Evolutionary conservation across 2,888 invertebrate species (phyloP), one percentile per base, ranked within the genome.

Genomic region (Drosophila eohydei): DNA sequence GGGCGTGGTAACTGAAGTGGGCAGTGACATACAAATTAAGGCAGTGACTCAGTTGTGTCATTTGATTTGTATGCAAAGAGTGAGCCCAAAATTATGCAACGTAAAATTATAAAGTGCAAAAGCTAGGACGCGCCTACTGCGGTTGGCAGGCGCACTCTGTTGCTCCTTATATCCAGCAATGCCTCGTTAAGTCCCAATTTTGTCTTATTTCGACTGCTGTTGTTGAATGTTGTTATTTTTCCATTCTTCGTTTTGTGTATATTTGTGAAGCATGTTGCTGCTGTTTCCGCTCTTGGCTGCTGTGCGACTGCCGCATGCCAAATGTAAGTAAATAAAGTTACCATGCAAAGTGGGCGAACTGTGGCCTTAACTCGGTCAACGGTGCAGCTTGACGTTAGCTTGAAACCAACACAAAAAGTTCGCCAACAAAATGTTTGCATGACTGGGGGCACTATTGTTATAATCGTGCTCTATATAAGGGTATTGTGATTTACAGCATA

Each of bases 311-410:
- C 26, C 50, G 36, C 51, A 57, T 70, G 58, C 41, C 66, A 67
- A 75, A 61, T 40, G 54, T 81, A 71, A 82, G 43, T 78, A 74
- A 78, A 86, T 71, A 83, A 78, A 78, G 75, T 80, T 71, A 2
- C 16, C 43, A 50, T 54, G 50, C 21, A 61, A 65, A 80, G 70
- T 67, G 72, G 48, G 44, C 67, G 61, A 68, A 56, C 46, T 44
- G 43, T 59, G 65, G 55, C 55, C 66, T 70, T 43, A 82, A 70
- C 80, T 81, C 80, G 74, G 77, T 56, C 81, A 69, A 65, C 54
- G 56, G 48, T 73, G 74, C 64, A 68, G 59, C 64, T 62, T 40
- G 46, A 52, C 61, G 55, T 54, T 52, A 16, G 46, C 41, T 54
- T 12, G 28, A 30, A 28, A 54, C 16, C 32, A 54, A 48, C 63